Percentiles rank a stretch among this genome's conserved stretches.
phyloP scores from a whole-genome alignment of 1,140 invertebrate genomes.

The Ceratina japonica region DNA sequence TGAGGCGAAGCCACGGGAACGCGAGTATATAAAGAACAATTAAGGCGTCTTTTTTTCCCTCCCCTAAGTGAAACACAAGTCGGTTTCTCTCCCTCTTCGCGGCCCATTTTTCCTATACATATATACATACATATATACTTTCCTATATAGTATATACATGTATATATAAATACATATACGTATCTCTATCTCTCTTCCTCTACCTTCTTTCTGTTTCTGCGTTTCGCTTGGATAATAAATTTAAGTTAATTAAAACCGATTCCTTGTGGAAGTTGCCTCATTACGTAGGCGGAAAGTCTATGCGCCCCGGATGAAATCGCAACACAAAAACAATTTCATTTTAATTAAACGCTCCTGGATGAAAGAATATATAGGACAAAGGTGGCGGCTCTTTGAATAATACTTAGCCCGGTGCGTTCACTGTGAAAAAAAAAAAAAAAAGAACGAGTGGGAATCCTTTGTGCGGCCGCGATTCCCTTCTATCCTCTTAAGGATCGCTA shows the following conservation, averaged over 20 bases:
- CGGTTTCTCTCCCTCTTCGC: neutral
- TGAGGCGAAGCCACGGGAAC: slow-evolving; percentile 17
- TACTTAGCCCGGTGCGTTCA: slow-evolving; percentile 2
- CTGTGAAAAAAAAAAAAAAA: neutral
- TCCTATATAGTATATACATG: too few species aligned
- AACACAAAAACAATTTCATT: slow-evolving; percentile 55
- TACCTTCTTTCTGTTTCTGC: neutral
- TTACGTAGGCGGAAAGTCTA: slow-evolving; percentile 50
- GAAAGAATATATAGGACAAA: slow-evolving; percentile 8
- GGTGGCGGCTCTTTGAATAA: neutral
- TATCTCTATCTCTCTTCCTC: neutral
- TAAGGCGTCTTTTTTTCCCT: slow-evolving; percentile 35
- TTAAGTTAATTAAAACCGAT: slow-evolving; percentile 63
- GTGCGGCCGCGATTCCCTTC: neutral
- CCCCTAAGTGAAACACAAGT: slow-evolving; percentile 16
- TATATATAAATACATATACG: too few species aligned
- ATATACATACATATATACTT: too few species aligned
- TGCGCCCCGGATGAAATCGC: slow-evolving; percentile 47
- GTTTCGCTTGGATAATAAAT: slow-evolving; percentile 55
- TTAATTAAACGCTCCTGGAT: slow-evolving; percentile 49
- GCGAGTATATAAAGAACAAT: slow-evolving; percentile 62
- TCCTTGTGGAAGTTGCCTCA: slow-evolving; percentile 51
- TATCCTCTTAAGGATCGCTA: neutral
- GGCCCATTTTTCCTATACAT: too few species aligned
- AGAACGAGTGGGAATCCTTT: neutral